Percentiles rank a stretch among this genome's conserved stretches.
phyloP scores from a whole-genome alignment of 2,888 invertebrate genomes.

The Rutpela maculata region DNA sequence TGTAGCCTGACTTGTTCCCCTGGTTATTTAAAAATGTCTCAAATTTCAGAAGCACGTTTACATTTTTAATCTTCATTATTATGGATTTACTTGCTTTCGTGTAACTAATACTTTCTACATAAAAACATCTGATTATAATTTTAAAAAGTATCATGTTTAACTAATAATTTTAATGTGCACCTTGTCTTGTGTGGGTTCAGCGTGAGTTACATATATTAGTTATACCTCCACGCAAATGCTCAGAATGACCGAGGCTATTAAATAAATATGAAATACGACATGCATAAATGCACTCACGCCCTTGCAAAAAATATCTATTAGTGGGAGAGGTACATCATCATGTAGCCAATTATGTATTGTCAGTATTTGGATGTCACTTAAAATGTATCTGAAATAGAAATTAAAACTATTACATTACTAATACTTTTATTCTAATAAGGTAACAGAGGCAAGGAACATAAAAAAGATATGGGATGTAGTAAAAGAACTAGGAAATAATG shows the following conservation, averaged over 20 bases:
- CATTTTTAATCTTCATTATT: constrained; percentile 19
- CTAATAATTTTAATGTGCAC: constrained; percentile 25
- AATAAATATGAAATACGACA: neutral
- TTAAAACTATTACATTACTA: too few relatives aligned
- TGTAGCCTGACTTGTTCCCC: neutral
- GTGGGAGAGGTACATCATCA: neutral
- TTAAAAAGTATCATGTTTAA: constrained; percentile 30
- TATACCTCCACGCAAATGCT: constrained; percentile 12
- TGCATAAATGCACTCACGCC: constrained; percentile 4
- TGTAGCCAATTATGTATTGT: neutral
- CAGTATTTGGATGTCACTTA: neutral
- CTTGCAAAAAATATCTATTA: neutral
- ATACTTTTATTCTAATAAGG: too few relatives aligned
- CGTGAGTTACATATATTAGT: constrained; percentile 5
- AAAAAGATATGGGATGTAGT: too few relatives aligned
- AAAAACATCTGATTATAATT: constrained; percentile 33
- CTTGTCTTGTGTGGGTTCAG: constrained; percentile 17
- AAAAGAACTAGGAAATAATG: too few relatives aligned
- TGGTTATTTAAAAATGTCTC: constrained; percentile 18
- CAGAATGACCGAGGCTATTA: neutral
- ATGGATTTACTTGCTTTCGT: constrained; percentile 8
- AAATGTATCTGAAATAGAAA: neutral
- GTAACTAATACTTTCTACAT: constrained; percentile 32
- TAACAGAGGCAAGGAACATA: too few relatives aligned
- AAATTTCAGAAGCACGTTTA: constrained; percentile 23